These are phyloP conservation scores for Uloborus plumipes DNA, from an alignment of 2,888 invertebrate genomes.

Conservation along the genomic window DNA sequence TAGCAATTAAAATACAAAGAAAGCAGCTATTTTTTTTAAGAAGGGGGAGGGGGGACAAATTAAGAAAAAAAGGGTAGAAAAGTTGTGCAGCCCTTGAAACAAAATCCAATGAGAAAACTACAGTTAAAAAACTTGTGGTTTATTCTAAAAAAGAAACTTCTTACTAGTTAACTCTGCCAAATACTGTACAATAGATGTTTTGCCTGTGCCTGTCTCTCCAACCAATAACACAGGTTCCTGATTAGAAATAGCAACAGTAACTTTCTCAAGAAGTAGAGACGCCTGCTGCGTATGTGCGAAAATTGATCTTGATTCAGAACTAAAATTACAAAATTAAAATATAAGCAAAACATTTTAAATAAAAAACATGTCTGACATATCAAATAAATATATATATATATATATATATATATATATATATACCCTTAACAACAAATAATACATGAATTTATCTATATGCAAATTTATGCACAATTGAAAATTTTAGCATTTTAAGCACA, in stretches of 20 bases:
- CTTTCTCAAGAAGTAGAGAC: slow-evolving; percentile 85
- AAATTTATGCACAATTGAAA: too few relatives aligned
- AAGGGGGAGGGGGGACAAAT: too few relatives aligned
- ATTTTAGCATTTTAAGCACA: too few relatives aligned
- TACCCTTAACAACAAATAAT: too few relatives aligned
- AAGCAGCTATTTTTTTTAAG: neutral
- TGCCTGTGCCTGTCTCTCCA: slow-evolving; percentile 98
- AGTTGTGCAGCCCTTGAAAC: too few relatives aligned
- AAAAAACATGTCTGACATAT: neutral
- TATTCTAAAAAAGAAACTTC: neutral
- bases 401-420: neutral
- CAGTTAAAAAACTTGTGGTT: neutral
- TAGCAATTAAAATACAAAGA: neutral
- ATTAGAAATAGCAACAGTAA: slow-evolving; percentile 85
- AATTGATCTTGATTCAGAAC: slow-evolving; percentile 13
- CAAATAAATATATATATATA: neutral
- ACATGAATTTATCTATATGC: too few relatives aligned
- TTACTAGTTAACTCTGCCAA: slow-evolving; percentile 82
- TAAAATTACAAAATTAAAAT: neutral
- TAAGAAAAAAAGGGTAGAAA: too few relatives aligned
- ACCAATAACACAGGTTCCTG: slow-evolving; percentile 93
- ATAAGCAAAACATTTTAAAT: neutral
- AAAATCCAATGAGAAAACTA: neutral
- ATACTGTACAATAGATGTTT: slow-evolving; percentile 95
- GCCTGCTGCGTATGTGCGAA: slow-evolving; percentile 80